phyloP scores from a whole-genome alignment of 2,797 vertebrate species.

The Emydoidea blandingii region DNA sequence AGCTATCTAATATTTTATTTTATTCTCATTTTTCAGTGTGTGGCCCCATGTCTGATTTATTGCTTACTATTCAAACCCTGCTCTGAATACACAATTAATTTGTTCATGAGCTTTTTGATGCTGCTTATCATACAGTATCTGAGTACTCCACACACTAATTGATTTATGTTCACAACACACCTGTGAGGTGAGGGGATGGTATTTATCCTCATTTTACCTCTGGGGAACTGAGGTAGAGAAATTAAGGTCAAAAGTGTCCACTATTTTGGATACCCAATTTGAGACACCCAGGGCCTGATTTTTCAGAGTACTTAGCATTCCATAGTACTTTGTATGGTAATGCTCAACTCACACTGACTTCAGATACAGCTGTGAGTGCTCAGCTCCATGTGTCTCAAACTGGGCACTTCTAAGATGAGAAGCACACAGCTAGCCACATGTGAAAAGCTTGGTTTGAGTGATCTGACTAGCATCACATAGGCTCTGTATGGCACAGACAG shows the following conservation, averaged over 20 bases:
- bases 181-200: neutral
- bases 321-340: neutral
- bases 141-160: neutral
- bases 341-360: neutral
- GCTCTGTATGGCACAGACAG: neutral
- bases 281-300: neutral
- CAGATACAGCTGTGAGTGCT: neutral
- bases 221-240: neutral
- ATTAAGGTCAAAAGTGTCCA: neutral
- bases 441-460: neutral
- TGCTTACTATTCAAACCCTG: neutral
- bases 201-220: neutral
- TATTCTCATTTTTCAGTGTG: neutral
- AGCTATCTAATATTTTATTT: neutral
- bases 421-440: neutral
- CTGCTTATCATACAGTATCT: neutral
- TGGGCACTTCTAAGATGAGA: neutral
- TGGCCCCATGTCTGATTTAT: neutral
- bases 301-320: neutral
- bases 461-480: neutral
- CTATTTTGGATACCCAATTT: neutral
- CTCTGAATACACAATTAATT: neutral
- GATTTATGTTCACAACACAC: neutral
- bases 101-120: neutral
- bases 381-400: neutral